These are phyloP conservation scores for Drosophila kikkawai DNA, from an alignment of 1,140 invertebrate genomes.

Conservation along the genomic window DNA sequence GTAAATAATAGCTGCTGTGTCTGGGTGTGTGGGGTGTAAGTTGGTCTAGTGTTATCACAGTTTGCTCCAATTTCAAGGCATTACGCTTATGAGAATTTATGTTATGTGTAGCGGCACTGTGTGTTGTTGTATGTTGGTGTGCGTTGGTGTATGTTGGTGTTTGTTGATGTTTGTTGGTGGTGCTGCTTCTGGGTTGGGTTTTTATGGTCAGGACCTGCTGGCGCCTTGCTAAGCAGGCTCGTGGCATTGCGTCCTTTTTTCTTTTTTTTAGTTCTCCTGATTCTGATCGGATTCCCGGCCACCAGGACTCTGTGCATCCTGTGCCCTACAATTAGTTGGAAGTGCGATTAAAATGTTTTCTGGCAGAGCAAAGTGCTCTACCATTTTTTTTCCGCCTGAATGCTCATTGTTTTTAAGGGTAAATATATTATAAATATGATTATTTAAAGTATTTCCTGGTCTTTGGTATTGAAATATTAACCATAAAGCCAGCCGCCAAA, in stretches of 20 bases:
- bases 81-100: constrained; percentile 83
- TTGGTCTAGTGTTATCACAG: constrained; percentile 51
- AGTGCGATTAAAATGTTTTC: constrained; percentile 69
- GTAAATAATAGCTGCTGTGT: constrained; percentile 18
- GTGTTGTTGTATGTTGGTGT: not conserved
- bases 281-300: constrained; percentile 21
- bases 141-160: not conserved
- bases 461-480: not conserved
- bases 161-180: not conserved
- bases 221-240: constrained; percentile 47
- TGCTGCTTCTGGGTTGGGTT: constrained; percentile 3
- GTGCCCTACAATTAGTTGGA: constrained; percentile 70
- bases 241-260: constrained; percentile 21
- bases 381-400: not conserved
- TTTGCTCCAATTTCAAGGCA: constrained; percentile 81
- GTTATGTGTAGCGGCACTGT: constrained; percentile 40
- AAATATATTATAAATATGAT: not conserved
- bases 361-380: not conserved
- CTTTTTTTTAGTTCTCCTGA: not conserved
- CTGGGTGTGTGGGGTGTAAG: constrained; percentile 22
- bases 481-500: not conserved
- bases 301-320: constrained; percentile 10
- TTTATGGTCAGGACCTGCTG: constrained; percentile 47
- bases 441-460: not conserved
- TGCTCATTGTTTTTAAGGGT: not conserved